These are phyloP conservation scores for Trichonephila inaurata DNA, from an alignment of 1,140 invertebrate genomes.

Conservation along the genomic window DNA sequence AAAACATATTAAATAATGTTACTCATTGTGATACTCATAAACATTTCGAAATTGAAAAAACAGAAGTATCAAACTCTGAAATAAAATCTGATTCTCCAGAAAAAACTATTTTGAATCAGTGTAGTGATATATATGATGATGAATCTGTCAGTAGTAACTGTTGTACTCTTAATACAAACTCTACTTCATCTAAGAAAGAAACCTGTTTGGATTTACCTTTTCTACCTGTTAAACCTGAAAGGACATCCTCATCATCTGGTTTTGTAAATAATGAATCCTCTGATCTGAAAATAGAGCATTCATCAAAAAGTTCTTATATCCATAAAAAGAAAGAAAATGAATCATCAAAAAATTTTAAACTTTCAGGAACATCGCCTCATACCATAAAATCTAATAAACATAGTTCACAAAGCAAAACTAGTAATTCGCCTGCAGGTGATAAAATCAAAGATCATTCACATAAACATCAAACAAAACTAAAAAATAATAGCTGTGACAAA, in stretches of 20 bases:
- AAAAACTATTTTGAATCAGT: neutral
- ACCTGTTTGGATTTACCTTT: neutral
- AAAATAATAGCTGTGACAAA: neutral
- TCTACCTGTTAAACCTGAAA: neutral
- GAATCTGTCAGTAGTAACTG: conserved; percentile 7
- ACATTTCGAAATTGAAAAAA: neutral
- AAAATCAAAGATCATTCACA: conserved; percentile 43
- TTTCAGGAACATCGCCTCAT: neutral
- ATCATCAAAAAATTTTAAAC: neutral
- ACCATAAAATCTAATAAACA: conserved; percentile 3
- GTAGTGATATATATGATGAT: neutral
- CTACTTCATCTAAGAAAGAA: neutral
- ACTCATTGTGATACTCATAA: conserved; percentile 56
- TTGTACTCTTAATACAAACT: neutral
- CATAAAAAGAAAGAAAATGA: conserved; percentile 31
- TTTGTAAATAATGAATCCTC: neutral
- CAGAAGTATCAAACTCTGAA: neutral
- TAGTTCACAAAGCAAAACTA: neutral
- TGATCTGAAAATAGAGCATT: neutral
- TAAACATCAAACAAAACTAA: conserved; percentile 17
- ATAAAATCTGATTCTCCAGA: neutral
- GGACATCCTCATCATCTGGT: neutral
- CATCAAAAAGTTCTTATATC: neutral
- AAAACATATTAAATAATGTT: conserved; percentile 31
- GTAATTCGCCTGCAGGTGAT: neutral